These are phyloP conservation scores for Micrastur ruficollis DNA, from an alignment of 2,797 vertebrate species.

Conservation along the genomic window DNA sequence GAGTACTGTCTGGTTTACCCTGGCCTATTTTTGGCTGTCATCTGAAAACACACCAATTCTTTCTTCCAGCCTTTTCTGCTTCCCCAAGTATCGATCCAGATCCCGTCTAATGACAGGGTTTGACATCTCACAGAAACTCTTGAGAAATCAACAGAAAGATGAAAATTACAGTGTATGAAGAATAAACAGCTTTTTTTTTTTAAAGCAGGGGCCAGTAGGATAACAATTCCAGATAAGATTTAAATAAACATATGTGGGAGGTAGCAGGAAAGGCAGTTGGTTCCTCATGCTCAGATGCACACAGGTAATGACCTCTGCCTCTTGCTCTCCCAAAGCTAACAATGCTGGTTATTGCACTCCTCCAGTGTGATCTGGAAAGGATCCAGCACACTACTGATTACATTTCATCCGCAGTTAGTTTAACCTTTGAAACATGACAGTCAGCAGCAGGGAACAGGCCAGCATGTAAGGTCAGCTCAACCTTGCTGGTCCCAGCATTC, in stretches of 20 bases:
- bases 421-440: conserved; percentile 78
- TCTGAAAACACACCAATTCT: neutral
- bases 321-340: conserved; percentile 59
- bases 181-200: neutral
- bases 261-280: conserved; percentile 20
- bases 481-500: conserved; percentile 55
- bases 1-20: neutral
- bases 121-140: neutral
- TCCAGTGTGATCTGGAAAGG: conserved; percentile 63
- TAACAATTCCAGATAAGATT: conserved; percentile 30
- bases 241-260: conserved; percentile 53
- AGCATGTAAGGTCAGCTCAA: conserved; percentile 67
- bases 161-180: conserved; percentile 7
- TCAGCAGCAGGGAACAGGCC: conserved; percentile 61
- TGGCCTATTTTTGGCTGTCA: neutral
- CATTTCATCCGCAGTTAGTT: conserved; percentile 72
- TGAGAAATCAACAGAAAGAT: neutral
- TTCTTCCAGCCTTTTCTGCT: neutral
- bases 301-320: conserved; percentile 63
- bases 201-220: neutral
- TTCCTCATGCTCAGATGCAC: conserved; percentile 44
- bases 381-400: conserved; percentile 64
- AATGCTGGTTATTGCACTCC: conserved; percentile 43
- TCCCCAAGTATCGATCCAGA: neutral
- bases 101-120: neutral